Evolutionary conservation across 2,888 invertebrate genomes (phyloP), one percentile per base, ranked within the genome.

Genomic region (Globia sparganii): DNA sequence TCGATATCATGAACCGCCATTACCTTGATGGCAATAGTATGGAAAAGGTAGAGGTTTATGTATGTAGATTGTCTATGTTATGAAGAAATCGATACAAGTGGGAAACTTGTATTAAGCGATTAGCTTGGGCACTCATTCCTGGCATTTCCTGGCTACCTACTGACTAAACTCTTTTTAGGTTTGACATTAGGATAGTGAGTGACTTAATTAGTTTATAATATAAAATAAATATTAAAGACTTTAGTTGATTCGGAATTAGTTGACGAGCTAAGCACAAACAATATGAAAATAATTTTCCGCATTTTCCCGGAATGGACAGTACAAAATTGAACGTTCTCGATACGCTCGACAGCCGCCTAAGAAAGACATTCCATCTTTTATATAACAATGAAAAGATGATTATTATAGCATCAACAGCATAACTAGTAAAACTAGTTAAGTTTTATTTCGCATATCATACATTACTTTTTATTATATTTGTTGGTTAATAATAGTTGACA

Each of bases 1-100:
- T 78, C 71, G 71, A 78, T 80, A 83, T 83, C 71, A 67, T 71
- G 53, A 78, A 58, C 84, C 46, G 56, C 79, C 49, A 84, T 80
- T 83, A 80, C 72, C 40, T 71, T 79, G 66, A 83, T 80, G 40
- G 46, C 15, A 56, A 61, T 66, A 66, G n/a, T 79, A 56, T 78
- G 46, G 25, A 83, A 53, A 66, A 61, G 9, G 28, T 59, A 37
- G n/a, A 61, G 31, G 15, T 46, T 73, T 34, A 25, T 6, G 9
- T 8, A 11, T 37, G 37, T 34, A 46, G n/a, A 56, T 75, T 53
- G 25, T 49, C 13, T 40, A 40, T 25, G 9, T 53, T 65, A 43
- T 25, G 6, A 62, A 37, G 1, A 73, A 56, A 56, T 53, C 3
- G 18, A 53, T 43, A 31, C 6, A 28, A 11, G 3, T 0, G 1